Conservation (phyloP, 2,797 vertebrate species). For the Emydoidea blandingii region DNA sequence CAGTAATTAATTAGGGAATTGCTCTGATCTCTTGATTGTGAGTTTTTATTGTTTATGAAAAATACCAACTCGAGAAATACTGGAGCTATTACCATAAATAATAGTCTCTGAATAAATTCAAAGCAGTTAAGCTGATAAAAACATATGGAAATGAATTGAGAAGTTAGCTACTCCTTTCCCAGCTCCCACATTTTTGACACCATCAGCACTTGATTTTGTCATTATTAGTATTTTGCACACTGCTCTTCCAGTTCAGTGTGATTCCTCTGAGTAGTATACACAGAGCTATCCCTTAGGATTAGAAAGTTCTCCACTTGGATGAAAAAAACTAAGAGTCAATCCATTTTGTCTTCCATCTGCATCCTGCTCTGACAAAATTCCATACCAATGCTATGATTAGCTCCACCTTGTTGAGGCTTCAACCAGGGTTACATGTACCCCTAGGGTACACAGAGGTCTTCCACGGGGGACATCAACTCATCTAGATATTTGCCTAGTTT, state of each 20-base stretch:
- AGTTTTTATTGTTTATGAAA: slow-evolving; percentile 44
- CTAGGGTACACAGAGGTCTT: too few species aligned
- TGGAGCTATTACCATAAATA: slow-evolving; percentile 57
- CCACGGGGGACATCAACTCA: too few species aligned
- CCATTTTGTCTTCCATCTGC: neutral
- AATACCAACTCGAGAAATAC: slow-evolving; percentile 33
- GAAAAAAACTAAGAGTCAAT: neutral
- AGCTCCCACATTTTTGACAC: slow-evolving; percentile 29
- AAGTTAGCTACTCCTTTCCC: slow-evolving; percentile 43
- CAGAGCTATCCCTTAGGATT: neutral
- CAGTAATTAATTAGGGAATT: slow-evolving; percentile 42
- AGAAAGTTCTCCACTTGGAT: neutral
- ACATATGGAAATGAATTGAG: slow-evolving; percentile 55
- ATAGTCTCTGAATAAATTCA: slow-evolving; percentile 65
- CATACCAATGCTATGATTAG: neutral
- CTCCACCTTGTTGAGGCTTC: neutral
- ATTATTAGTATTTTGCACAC: slow-evolving; percentile 20
- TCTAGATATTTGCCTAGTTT: too few species aligned
- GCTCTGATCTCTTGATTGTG: neutral
- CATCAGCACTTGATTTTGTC: slow-evolving; percentile 16
- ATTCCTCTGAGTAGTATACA: neutral
- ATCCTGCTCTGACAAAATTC: neutral
- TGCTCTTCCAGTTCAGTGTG: slow-evolving; percentile 36
- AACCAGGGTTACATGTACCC: too few species aligned
- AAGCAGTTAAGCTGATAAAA: slow-evolving; percentile 50